These are phyloP conservation scores for Pangasius mekongensis DNA, from an alignment of 2,797 vertebrate species.

Conservation along the genomic window DNA sequence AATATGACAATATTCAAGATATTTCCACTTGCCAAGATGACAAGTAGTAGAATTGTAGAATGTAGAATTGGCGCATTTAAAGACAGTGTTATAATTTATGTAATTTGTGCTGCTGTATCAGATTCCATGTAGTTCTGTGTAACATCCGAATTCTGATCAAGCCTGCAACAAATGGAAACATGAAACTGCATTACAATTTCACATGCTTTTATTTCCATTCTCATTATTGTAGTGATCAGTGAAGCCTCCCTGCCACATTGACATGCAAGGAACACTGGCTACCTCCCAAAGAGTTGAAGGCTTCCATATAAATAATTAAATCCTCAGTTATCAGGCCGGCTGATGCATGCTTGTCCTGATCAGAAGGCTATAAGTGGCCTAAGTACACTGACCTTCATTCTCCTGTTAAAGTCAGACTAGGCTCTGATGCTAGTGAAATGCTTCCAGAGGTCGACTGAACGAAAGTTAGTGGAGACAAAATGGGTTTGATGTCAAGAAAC, in stretches of 20 bases:
- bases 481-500: not conserved
- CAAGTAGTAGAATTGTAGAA: too few relatives aligned
- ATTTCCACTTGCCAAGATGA: not conserved
- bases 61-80: not conserved
- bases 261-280: conserved; percentile 31
- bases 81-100: not conserved
- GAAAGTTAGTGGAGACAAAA: not conserved
- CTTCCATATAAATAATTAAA: conserved; percentile 30
- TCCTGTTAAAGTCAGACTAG: not conserved
- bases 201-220: not conserved
- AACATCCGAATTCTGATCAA: not conserved
- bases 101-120: not conserved
- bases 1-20: not conserved
- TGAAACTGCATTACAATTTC: not conserved
- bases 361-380: not conserved
- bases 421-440: not conserved
- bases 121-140: not conserved
- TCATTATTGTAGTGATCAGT: conserved; percentile 9
- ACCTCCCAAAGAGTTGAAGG: conserved; percentile 7
- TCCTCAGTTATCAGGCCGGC: not conserved
- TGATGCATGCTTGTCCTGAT: conserved; percentile 16
- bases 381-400: not conserved
- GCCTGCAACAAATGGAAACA: not conserved
- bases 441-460: conserved; percentile 2
- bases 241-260: conserved; percentile 34